A percentile compares a stretch with the other conserved stretches of the same genome.
phyloP scores from a whole-genome alignment of 2,797 vertebrate species.

The Coilia nasus region DNA sequence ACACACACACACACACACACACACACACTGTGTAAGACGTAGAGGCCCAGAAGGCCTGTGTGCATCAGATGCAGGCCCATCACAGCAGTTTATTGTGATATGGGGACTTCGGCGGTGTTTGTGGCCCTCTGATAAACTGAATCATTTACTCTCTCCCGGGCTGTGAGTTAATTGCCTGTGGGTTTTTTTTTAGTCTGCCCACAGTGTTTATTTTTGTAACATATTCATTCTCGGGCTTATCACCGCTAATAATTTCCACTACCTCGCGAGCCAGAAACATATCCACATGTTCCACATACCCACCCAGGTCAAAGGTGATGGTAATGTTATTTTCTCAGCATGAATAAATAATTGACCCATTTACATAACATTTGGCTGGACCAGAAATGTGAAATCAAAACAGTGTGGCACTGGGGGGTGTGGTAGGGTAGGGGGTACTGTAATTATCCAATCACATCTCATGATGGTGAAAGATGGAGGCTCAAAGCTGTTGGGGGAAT shows the following conservation, averaged over 20 bases:
- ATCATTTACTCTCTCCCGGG: slow-evolving; percentile 41
- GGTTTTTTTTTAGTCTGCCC: slow-evolving; percentile 35
- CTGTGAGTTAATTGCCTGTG: slow-evolving; percentile 46
- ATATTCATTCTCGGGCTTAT: slow-evolving; percentile 42
- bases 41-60: slow-evolving; percentile 2
- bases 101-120: slow-evolving; percentile 27
- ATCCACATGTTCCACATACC: slow-evolving; percentile 47
- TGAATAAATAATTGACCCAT: slow-evolving; percentile 59
- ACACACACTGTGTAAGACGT: background rate
- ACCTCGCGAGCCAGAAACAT: slow-evolving; percentile 35
- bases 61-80: slow-evolving; percentile 38
- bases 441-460: slow-evolving; percentile 13
- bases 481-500: background rate
- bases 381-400: slow-evolving; percentile 52
- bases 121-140: slow-evolving; percentile 45
- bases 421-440: background rate
- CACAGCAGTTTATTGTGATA: slow-evolving; percentile 21
- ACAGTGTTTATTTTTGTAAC: slow-evolving; percentile 35
- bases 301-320: slow-evolving; percentile 47
- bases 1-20: background rate
- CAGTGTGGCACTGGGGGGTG: background rate
- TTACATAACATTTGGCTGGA: slow-evolving; percentile 56
- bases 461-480: background rate
- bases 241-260: slow-evolving; percentile 41
- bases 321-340: slow-evolving; percentile 49